Conservation (phyloP, 2,113 vertebrate species). For the Podiceps cristatus region DNA sequence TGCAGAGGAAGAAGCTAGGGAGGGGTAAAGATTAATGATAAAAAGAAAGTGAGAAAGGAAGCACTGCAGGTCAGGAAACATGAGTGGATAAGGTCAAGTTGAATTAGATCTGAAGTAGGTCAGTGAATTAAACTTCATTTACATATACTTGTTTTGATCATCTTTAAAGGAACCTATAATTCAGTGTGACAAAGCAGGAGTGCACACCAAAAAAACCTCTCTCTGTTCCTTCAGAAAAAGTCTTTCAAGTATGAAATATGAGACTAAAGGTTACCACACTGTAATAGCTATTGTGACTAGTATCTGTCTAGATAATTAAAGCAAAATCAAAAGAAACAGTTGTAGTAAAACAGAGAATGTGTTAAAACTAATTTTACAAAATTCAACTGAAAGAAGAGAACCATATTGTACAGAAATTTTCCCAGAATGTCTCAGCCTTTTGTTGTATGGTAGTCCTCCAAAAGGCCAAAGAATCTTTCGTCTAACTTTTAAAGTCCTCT, state of each 20-base stretch:
- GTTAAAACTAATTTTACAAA: not conserved
- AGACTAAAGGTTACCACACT: not conserved
- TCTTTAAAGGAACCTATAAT: not conserved
- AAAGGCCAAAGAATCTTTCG: not conserved
- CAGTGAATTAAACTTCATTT: constrained; percentile 35
- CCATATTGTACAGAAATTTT: not conserved
- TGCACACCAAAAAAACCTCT: not conserved
- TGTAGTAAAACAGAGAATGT: not conserved
- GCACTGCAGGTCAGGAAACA: not conserved
- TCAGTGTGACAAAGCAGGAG: not conserved
- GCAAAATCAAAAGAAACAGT: not conserved
- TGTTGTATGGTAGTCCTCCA: not conserved
- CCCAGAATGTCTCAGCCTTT: not conserved
- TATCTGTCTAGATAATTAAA: not conserved
- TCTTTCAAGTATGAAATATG: not conserved
- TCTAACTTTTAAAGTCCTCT: not conserved
- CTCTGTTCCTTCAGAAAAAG: not conserved
- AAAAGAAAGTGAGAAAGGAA: not conserved
- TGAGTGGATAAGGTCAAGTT: not conserved
- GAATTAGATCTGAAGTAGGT: not conserved
- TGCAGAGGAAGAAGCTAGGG: not conserved
- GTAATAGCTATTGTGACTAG: not conserved
- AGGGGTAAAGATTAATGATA: not conserved
- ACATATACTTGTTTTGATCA: not conserved
- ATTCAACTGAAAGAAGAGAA: not conserved